Percentiles rank a stretch among this genome's conserved stretches.
phyloP scores from a whole-genome alignment of 2,797 vertebrate species.

The Holocentrus rufus region DNA sequence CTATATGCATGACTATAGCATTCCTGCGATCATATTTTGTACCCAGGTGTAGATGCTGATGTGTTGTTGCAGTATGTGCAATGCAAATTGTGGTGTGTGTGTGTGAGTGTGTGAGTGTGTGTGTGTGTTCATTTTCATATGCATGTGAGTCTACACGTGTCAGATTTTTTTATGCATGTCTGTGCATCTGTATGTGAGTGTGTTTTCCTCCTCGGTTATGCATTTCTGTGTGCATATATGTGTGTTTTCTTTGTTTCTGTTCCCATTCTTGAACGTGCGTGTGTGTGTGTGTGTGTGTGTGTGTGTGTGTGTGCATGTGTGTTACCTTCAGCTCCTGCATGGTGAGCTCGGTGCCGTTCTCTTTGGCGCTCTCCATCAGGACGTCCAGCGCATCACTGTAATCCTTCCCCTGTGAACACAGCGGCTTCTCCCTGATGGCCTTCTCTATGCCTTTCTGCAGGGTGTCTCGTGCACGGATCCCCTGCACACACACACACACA shows the following conservation, averaged over 20 bases:
- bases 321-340: slow-evolving; percentile 98
- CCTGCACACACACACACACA: slow-evolving; percentile 76
- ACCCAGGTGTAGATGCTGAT: slow-evolving; percentile 15
- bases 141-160: too few species aligned
- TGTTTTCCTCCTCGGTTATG: too few species aligned
- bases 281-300: slow-evolving; percentile 14
- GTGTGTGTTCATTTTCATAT: background rate
- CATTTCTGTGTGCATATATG: background rate
- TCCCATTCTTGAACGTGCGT: background rate
- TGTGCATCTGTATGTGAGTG: too few species aligned
- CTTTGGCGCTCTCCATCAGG: slow-evolving; percentile 94
- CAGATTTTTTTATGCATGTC: too few species aligned
- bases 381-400: slow-evolving; percentile 94
- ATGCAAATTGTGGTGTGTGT: slow-evolving; percentile 14
- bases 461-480: slow-evolving; percentile 92
- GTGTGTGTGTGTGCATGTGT: background rate
- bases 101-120: background rate
- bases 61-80: slow-evolving; percentile 21
- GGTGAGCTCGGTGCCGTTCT: slow-evolving; percentile 93
- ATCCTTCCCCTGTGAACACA: slow-evolving; percentile 92
- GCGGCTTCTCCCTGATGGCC: slow-evolving; percentile 94
- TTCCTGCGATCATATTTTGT: slow-evolving; percentile 38
- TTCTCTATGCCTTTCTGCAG: slow-evolving; percentile 94
- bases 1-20: slow-evolving; percentile 22
- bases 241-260: background rate